Evolutionary conservation across 2,797 vertebrate genomes (phyloP), one percentile per base, ranked within the genome.

Genomic region (Simalia tracyae): DNA sequence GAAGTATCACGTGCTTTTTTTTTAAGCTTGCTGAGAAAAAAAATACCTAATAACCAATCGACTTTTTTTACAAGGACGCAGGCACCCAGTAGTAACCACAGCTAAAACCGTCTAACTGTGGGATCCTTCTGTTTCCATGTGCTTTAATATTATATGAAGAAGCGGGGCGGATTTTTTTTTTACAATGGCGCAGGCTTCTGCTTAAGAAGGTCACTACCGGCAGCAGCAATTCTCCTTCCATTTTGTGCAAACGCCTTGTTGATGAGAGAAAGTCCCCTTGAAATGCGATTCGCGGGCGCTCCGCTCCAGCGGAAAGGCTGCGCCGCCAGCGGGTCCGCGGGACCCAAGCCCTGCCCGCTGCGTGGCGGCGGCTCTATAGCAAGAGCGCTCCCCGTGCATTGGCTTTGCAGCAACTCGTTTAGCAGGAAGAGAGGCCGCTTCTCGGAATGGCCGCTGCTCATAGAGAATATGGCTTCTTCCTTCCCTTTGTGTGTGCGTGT

Each of bases 401-500:
- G 66, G 68, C 81, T 86, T 46, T 61, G 56, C 88, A 22, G 87
- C 57, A 8, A 26, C 5, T 57, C 26, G 12, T 63, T 76, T 5
- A 10, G 84, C 42, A 94, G 91, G 91, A 46, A 87, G 93, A 94
- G 93, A 94, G 89, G 94, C 94, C 57, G 59, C 84, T 91, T 95
- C 96, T 95, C 96, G 95, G 96, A 97, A 97, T 97, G 96, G 96
- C 96, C 96, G 96, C 96, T 94, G 95, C 94, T 94, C 93, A 93
- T 90, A 93, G 92, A 94, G 96, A 99, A 99, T 98, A 99, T 99
- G 98, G 98, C 98, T 99, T 98, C 98, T 98, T 98, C 97, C 98
- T 99, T 98, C 98, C 98, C 31, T 26, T 46, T 98, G 87, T 3
- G 72, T 1, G 87, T 10, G 85, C 2, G 61, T 2, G 28, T 28